These are phyloP conservation scores for Grapholita molesta DNA, from an alignment of 1,140 invertebrate genomes.

Conservation along the genomic window DNA sequence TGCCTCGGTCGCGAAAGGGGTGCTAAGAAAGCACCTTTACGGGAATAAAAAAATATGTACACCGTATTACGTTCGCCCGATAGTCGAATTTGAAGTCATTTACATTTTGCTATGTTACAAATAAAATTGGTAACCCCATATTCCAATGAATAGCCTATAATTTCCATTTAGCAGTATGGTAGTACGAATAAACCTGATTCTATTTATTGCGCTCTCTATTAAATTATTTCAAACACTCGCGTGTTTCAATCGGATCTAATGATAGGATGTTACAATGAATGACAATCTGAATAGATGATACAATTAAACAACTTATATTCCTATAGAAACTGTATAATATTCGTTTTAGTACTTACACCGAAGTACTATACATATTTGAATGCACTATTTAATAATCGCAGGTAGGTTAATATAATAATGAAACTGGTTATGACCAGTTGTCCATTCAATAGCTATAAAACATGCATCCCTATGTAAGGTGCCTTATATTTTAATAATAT, in stretches of 20 bases:
- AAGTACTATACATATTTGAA: neutral
- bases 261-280: slow-evolving; percentile 15
- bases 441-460: neutral
- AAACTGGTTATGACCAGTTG: neutral
- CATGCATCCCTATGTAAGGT: neutral
- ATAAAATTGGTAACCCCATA: slow-evolving; percentile 16
- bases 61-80: neutral
- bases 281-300: slow-evolving; percentile 13
- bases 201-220: slow-evolving; percentile 31
- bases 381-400: neutral
- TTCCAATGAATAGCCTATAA: slow-evolving; percentile 41
- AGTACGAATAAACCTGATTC: slow-evolving; percentile 38
- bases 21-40: slow-evolving; percentile 33
- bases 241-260: slow-evolving; percentile 19
- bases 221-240: slow-evolving; percentile 27
- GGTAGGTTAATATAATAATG: too few species aligned
- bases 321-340: neutral
- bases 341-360: neutral
- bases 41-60: neutral
- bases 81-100: neutral
- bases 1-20: slow-evolving; percentile 29
- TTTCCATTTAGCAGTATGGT: slow-evolving; percentile 32
- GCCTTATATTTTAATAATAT: neutral
- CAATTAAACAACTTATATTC: neutral
- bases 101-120: neutral